phyloP scores from a whole-genome alignment of 2,888 invertebrate genomes.

The Apomyelois bistriatella region DNA sequence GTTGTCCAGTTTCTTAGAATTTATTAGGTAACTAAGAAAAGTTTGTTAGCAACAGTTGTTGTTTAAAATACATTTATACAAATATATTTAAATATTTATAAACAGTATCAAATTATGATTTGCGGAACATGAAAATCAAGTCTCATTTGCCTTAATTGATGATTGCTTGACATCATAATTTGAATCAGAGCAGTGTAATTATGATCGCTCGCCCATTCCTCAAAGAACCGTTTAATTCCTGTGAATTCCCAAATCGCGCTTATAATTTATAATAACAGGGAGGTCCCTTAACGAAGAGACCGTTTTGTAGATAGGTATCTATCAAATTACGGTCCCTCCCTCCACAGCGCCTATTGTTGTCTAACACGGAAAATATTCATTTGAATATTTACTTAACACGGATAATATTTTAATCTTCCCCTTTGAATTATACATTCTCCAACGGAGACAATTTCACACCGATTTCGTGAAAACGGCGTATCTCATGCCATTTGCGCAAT shows the following conservation, averaged over 20 bases:
- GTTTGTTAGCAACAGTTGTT: too few species aligned
- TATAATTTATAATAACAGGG: constrained; percentile 77
- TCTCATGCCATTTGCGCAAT: constrained; percentile 37
- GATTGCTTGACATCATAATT: constrained; percentile 7
- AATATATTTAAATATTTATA: too few species aligned
- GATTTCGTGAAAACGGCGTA: constrained; percentile 55
- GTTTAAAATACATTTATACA: too few species aligned
- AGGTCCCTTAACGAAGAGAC: constrained; percentile 71
- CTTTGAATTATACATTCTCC: constrained; percentile 80
- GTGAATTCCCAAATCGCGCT: constrained; percentile 71
- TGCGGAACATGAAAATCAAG: neutral
- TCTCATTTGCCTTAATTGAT: neutral
- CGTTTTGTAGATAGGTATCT: constrained; percentile 79
- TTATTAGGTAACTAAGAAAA: too few species aligned
- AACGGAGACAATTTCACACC: constrained; percentile 78
- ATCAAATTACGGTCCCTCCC: constrained; percentile 75
- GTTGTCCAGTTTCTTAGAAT: too few species aligned
- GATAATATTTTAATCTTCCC: constrained; percentile 82
- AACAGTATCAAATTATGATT: neutral
- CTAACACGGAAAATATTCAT: constrained; percentile 81
- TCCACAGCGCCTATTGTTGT: constrained; percentile 70
- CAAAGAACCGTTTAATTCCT: constrained; percentile 63
- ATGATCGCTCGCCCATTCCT: constrained; percentile 42
- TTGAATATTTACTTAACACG: constrained; percentile 82
- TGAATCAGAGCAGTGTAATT: constrained; percentile 31